Conservation (phyloP, 2,797 vertebrate genomes). For the Allochrocebus solatus region DNA sequence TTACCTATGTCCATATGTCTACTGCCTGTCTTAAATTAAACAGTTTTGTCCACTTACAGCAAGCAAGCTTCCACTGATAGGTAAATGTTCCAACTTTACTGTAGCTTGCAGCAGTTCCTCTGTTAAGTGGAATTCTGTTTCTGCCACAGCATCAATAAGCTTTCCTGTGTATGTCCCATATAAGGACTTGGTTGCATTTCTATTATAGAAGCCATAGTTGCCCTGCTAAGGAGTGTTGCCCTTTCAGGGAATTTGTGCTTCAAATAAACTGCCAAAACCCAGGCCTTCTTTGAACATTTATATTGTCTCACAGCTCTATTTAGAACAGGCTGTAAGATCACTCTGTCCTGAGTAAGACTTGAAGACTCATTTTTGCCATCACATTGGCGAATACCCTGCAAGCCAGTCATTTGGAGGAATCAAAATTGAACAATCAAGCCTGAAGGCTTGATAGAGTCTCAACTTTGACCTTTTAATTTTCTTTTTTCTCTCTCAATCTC, state of each 20-base stretch:
- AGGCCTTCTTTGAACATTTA: slow-evolving; percentile 31
- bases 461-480: slow-evolving; percentile 1
- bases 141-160: background rate
- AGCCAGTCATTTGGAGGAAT: slow-evolving; percentile 40
- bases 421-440: slow-evolving; percentile 25
- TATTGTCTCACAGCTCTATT: slow-evolving; percentile 35
- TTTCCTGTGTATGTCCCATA: background rate
- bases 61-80: background rate
- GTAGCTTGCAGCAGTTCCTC: background rate
- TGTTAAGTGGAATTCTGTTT: background rate
- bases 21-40: background rate
- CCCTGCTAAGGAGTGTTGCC: background rate
- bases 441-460: background rate
- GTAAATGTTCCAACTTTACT: background rate
- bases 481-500: too few species aligned
- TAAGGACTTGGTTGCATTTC: slow-evolving; percentile 10
- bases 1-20: background rate
- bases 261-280: slow-evolving; percentile 27
- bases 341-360: background rate
- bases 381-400: slow-evolving; percentile 38
- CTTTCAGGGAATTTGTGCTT: background rate
- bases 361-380: slow-evolving; percentile 45
- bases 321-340: slow-evolving; percentile 6
- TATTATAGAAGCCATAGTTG: background rate
- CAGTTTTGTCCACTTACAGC: background rate